Evolutionary conservation across 2,888 invertebrate species (phyloP), one percentile per base, ranked within the genome.

Genomic region (Luperina nickerlii): DNA sequence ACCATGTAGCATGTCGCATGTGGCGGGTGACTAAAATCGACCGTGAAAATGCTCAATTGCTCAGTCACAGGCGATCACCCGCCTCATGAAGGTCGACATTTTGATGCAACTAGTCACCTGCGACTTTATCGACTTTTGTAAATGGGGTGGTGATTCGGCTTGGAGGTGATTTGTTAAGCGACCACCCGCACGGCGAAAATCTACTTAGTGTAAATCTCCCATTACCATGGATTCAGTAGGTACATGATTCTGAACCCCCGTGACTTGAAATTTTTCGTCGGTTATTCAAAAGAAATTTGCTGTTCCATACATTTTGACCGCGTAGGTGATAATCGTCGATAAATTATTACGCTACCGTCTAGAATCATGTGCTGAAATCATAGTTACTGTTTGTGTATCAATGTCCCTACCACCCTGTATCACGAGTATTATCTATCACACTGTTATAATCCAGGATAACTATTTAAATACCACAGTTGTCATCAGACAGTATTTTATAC

Each of bases 371-470:
- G 11, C n/a, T n/a, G 11, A 60, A n/a, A 5, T 60, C n/a, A 5
- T 60, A 0, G 11, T 60, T n/a, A 5, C n/a, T 5, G 57, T 60
- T n/a, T 13, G 5, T 60, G 5, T 1, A 5, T n/a, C n/a, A 11
- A 13, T n/a, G 11, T 4, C 24, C 8, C 4, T 60, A 4, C n/a
- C 11, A n/a, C 13, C n/a, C 1, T 60, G 24, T n/a, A 1, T n/a
- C 32, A 38, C 42, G 51, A 79, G 60, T 76, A 76, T 27, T 42
- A 74, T 8, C 15, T 24, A 13, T 13, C 24, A 65, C 38, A 38
- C 65, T 6, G 24, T 65, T 42, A 11, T 18, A n/a, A 27, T 7
- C 9, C 51, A 9, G 6, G 51, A 27, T 74, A 74, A 27, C 18
- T 71, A 38, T n/a, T 51, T 54, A 24, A 32, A 54, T 32, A 57